phyloP scores from a whole-genome alignment of 1,140 invertebrate genomes.

The Lanistes nyassanus region DNA sequence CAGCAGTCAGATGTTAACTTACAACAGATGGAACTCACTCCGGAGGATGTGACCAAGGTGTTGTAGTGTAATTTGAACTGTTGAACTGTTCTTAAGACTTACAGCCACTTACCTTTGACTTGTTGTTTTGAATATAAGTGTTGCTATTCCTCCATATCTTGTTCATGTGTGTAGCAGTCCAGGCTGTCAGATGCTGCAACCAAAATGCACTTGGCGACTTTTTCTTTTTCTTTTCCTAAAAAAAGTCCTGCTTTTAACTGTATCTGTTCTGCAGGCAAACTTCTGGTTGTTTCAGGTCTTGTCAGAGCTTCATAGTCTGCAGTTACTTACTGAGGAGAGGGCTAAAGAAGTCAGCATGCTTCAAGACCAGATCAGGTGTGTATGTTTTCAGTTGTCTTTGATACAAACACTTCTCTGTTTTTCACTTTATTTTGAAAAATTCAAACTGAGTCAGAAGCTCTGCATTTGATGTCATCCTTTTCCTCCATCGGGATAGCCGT shows the following conservation, averaged over 20 bases:
- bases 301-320: constrained; percentile 45
- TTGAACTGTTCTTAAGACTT: no score
- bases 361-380: constrained; percentile 54
- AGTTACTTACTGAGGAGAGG: constrained; percentile 48
- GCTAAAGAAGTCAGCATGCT: constrained; percentile 52
- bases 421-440: no score
- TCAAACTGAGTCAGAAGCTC: no score
- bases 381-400: not conserved
- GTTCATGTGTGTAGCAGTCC: no score
- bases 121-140: no score
- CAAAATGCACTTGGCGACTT: not conserved
- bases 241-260: not conserved
- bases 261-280: not conserved
- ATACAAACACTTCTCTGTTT: not conserved
- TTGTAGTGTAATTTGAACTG: no score
- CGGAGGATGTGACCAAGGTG: constrained; percentile 29
- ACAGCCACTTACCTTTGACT: no score
- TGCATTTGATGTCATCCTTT: no score
- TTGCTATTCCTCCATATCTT: no score
- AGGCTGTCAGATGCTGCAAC: no score
- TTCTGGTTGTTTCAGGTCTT: constrained; percentile 31
- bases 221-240: not conserved
- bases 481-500: no score
- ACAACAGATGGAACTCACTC: constrained; percentile 39
- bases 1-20: constrained; percentile 41